phyloP scores from a whole-genome alignment of 2,113 vertebrate genomes.

The Vidua macroura region DNA sequence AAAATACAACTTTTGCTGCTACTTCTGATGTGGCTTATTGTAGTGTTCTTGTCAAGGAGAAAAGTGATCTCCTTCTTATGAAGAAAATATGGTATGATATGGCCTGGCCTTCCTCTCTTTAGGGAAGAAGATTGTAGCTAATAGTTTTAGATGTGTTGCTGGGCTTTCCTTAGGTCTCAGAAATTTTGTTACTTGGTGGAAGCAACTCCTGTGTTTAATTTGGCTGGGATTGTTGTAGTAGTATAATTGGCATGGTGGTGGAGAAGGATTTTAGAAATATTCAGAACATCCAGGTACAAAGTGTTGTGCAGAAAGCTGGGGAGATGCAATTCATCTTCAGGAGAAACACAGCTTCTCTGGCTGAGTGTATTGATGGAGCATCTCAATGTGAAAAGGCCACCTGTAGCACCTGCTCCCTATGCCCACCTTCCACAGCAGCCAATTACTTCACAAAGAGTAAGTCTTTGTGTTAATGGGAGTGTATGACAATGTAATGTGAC shows the following conservation, averaged over 20 bases:
- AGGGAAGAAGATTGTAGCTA: not conserved
- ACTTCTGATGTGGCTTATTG: not conserved
- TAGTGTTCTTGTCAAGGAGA: not conserved
- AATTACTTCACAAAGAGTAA: not conserved
- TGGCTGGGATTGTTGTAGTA: not conserved
- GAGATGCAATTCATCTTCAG: not conserved
- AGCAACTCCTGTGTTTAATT: not conserved
- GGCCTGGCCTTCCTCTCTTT: not conserved
- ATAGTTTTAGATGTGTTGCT: not conserved
- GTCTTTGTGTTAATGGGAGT: not conserved
- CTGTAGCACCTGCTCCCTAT: not conserved
- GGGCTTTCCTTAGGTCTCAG: not conserved
- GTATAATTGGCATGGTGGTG: not conserved
- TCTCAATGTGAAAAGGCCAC: not conserved
- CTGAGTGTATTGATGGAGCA: not conserved
- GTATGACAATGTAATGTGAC: constrained; percentile 39
- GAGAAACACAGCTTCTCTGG: not conserved
- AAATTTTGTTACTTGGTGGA: not conserved
- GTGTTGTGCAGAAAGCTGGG: not conserved
- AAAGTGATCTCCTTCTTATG: not conserved
- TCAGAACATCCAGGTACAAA: not conserved
- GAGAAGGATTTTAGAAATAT: not conserved
- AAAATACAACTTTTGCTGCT: not conserved
- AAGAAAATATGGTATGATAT: not conserved
- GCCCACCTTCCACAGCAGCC: not conserved